Evolutionary conservation across 1,140 invertebrate genomes (phyloP).

Genomic region (Drosophila fuyamai): DNA sequence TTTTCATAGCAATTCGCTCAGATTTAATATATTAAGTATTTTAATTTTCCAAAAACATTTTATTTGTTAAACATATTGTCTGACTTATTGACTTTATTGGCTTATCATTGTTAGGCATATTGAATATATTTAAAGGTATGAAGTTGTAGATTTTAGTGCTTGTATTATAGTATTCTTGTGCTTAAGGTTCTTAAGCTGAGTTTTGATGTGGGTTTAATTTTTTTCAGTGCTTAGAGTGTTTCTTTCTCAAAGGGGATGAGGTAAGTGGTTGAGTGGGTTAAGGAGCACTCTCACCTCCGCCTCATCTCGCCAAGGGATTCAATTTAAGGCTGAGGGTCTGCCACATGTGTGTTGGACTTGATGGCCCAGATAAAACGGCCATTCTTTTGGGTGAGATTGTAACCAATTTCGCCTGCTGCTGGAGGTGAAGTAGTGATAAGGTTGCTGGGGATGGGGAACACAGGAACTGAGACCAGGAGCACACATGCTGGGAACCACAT

Average conservation of each 20-base stretch:
- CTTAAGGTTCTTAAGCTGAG: too few species aligned
- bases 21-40: too few species aligned
- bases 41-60: too few species aligned
- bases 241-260: background rate
- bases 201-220: background rate
- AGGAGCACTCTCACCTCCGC: constrained; percentile 36
- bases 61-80: too few species aligned
- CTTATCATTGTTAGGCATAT: too few species aligned
- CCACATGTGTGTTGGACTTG: constrained; percentile 55
- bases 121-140: too few species aligned
- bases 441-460: constrained; percentile 6
- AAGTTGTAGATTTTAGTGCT: too few species aligned
- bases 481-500: constrained; percentile 77
- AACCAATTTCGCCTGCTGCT: constrained; percentile 42
- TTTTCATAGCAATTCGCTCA: too few species aligned
- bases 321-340: constrained; percentile 38
- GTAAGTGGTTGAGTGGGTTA: constrained; percentile 30
- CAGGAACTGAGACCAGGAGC: constrained; percentile 31
- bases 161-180: background rate
- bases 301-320: constrained; percentile 32
- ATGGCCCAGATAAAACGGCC: constrained; percentile 58
- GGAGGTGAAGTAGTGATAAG: constrained; percentile 69
- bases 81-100: too few species aligned
- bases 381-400: constrained; percentile 61
- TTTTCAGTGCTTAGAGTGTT: background rate